Evolutionary conservation across 2,888 invertebrate species (phyloP).

Genomic region (Leucania comma): DNA sequence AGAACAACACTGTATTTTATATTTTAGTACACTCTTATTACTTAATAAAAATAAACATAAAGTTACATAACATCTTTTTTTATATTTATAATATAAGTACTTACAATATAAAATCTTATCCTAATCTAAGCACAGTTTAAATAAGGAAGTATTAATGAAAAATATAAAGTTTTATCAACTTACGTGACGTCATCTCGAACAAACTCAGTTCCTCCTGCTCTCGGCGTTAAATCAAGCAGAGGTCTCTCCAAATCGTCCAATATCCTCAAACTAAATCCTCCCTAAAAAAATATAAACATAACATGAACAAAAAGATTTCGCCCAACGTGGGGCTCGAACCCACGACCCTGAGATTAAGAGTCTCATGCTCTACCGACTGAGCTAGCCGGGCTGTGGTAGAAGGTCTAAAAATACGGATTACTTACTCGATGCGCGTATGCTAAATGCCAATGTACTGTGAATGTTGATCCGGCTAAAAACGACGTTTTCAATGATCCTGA

Average conservation of each 20-base stretch:
- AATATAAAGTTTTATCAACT: slow-evolving; percentile 80
- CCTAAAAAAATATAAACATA: slow-evolving; percentile 90
- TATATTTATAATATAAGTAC: too few relatives aligned
- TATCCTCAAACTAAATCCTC: slow-evolving; percentile 97
- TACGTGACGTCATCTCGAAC: slow-evolving; percentile 96
- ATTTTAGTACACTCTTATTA: too few relatives aligned
- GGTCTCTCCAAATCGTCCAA: slow-evolving; percentile 96
- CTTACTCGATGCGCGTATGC: slow-evolving; percentile 96
- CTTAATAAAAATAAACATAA: too few relatives aligned
- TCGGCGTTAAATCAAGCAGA: slow-evolving; percentile 95
- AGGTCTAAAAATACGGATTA: slow-evolving; percentile 57
- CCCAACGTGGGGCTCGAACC: slow-evolving; percentile 92
- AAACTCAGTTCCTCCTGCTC: slow-evolving; percentile 95
- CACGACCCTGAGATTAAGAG: slow-evolving; percentile 92
- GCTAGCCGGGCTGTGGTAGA: slow-evolving; percentile 81
- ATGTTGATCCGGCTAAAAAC: slow-evolving; percentile 94
- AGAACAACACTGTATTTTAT: too few relatives aligned
- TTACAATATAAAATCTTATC: too few relatives aligned
- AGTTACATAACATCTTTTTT: too few relatives aligned
- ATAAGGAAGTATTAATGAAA: too few relatives aligned
- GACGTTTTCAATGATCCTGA: slow-evolving; percentile 95
- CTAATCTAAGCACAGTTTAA: too few relatives aligned
- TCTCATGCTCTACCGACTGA: slow-evolving; percentile 91
- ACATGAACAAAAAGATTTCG: slow-evolving; percentile 67
- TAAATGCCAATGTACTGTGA: slow-evolving; percentile 98